Evolutionary conservation across 1,140 invertebrate genomes (phyloP).

Genomic region (Scaptomyza graminum): DNA sequence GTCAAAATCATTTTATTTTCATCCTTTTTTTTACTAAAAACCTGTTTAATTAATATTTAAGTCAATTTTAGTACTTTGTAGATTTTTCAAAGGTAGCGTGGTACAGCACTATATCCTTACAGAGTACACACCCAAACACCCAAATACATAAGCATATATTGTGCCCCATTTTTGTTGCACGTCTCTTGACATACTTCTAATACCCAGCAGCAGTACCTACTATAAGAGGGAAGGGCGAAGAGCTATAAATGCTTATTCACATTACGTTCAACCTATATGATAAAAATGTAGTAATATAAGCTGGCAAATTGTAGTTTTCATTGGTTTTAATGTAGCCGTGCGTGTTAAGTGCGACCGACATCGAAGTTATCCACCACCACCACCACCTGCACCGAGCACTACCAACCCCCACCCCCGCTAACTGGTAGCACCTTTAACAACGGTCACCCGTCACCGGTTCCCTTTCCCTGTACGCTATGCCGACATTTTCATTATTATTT

Average conservation of each 20-base stretch:
- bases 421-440: conserved; percentile 13
- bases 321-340: conserved; percentile 77
- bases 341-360: conserved; percentile 71
- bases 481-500: conserved; percentile 83
- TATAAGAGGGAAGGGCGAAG: not conserved
- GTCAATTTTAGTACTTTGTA: too few species aligned
- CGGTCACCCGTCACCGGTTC: conserved; percentile 21
- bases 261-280: conserved; percentile 40
- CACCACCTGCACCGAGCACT: conserved; percentile 10
- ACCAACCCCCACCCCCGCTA: not conserved
- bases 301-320: conserved; percentile 79
- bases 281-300: conserved; percentile 73
- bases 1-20: too few species aligned
- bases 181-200: conserved; percentile 30
- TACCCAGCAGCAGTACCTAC: conserved; percentile 33
- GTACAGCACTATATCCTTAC: too few species aligned
- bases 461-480: conserved; percentile 47
- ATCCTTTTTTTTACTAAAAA: too few species aligned
- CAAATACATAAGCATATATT: too few species aligned
- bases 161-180: not conserved
- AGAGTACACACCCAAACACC: too few species aligned
- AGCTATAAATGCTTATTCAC: conserved; percentile 36
- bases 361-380: conserved; percentile 20
- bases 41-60: too few species aligned
- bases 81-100: too few species aligned